phyloP scores from a whole-genome alignment of 2,797 vertebrate genomes.

The Echiichthys vipera region DNA sequence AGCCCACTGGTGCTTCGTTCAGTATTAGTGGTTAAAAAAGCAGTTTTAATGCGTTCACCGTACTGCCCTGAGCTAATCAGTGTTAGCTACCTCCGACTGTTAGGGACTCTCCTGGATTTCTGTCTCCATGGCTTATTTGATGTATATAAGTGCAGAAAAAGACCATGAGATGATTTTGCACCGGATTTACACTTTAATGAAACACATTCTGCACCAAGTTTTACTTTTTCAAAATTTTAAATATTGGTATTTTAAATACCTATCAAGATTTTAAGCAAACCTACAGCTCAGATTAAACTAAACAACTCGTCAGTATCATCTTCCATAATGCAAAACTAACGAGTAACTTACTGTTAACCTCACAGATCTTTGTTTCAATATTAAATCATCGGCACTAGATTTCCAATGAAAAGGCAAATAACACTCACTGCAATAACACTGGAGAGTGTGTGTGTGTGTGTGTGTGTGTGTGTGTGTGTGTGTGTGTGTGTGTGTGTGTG shows the following conservation, averaged over 20 bases:
- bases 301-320: slow-evolving; percentile 43
- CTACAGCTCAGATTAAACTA: slow-evolving; percentile 47
- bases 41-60: no score
- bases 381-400: slow-evolving; percentile 41
- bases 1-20: no score
- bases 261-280: slow-evolving; percentile 16
- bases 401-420: slow-evolving; percentile 54
- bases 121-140: no score
- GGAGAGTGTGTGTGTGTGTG: slow-evolving; percentile 17
- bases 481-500: background rate
- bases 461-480: slow-evolving; percentile 1
- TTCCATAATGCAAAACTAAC: slow-evolving; percentile 64
- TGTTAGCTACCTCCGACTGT: no score
- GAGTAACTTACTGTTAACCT: slow-evolving; percentile 56
- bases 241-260: slow-evolving; percentile 18
- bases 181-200: no score
- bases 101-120: no score
- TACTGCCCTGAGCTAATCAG: no score
- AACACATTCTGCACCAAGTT: background rate
- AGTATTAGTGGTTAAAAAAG: no score
- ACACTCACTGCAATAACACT: slow-evolving; percentile 61
- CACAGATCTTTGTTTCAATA: slow-evolving; percentile 39
- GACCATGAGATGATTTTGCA: no score
- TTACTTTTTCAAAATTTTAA: background rate
- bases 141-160: no score